Evolutionary conservation across 1,140 invertebrate genomes (phyloP).

Genomic region (Eubasilissa regina): DNA sequence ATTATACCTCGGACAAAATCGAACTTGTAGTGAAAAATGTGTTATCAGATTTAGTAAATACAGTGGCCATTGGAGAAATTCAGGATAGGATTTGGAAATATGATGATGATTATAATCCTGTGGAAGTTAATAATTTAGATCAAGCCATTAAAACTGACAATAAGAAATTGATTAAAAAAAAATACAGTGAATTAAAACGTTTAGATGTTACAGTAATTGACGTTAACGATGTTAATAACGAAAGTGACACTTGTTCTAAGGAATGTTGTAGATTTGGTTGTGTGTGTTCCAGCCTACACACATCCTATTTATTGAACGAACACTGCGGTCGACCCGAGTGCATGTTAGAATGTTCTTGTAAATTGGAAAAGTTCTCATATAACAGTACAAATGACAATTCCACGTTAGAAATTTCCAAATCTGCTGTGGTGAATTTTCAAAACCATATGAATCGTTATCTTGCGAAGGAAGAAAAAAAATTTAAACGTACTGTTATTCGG

Average conservation of each 20-base stretch:
- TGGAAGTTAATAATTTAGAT: constrained; percentile 50
- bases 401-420: constrained; percentile 59
- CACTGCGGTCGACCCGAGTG: constrained; percentile 68
- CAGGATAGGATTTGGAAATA: constrained; percentile 58
- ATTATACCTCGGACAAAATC: constrained; percentile 35
- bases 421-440: constrained; percentile 64
- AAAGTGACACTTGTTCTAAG: constrained; percentile 62
- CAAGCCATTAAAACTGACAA: constrained; percentile 50
- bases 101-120: constrained; percentile 49
- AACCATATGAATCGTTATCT: constrained; percentile 66
- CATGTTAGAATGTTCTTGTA: constrained; percentile 69
- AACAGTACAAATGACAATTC: constrained; percentile 50
- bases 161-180: constrained; percentile 59
- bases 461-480: constrained; percentile 67
- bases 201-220: constrained; percentile 67
- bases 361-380: constrained; percentile 54
- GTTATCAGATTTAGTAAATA: constrained; percentile 63
- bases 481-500: constrained; percentile 67
- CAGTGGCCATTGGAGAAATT: constrained; percentile 64
- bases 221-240: constrained; percentile 60
- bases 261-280: constrained; percentile 68
- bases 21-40: constrained; percentile 58
- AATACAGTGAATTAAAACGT: constrained; percentile 63
- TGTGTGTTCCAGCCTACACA: constrained; percentile 67
- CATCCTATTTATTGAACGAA: constrained; percentile 59